Percentiles rank a stretch among this genome's conserved stretches.
phyloP scores from a whole-genome alignment of 2,888 invertebrate species.

The Cylloceria caligata region DNA sequence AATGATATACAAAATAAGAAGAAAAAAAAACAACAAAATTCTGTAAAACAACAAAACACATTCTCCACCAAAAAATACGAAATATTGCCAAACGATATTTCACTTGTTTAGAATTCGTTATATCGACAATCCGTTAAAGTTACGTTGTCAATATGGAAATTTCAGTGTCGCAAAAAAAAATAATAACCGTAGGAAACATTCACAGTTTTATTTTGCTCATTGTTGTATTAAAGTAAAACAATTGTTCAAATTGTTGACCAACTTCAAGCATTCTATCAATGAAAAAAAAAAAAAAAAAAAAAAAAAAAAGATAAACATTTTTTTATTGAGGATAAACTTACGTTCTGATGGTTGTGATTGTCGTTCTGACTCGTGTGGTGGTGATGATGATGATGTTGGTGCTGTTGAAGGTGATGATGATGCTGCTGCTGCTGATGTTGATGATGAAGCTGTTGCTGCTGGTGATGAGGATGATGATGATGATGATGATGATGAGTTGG shows the following conservation, averaged over 20 bases:
- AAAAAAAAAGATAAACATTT: no score
- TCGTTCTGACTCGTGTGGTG: slow-evolving; percentile 81
- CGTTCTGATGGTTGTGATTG: slow-evolving; percentile 81
- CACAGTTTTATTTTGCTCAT: no score
- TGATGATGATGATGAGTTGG: slow-evolving; percentile 78
- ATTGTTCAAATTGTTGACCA: no score
- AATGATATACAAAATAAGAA: no score
- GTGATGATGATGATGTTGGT: slow-evolving; percentile 73
- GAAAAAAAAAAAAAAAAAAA: neutral
- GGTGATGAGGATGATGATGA: slow-evolving; percentile 84
- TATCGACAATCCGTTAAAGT: no score
- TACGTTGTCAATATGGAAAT: no score
- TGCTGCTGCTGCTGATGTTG: slow-evolving; percentile 80
- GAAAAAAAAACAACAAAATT: neutral
- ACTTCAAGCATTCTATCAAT: neutral
- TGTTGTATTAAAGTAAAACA: no score
- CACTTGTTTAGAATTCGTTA: no score
- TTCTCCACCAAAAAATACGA: neutral
- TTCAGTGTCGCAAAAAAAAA: neutral
- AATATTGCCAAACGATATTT: no score
- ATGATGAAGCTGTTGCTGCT: slow-evolving; percentile 77
- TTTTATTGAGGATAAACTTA: slow-evolving; percentile 51
- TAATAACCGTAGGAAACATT: no score
- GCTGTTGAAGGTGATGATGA: slow-evolving; percentile 86
- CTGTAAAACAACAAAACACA: neutral